Conservation (phyloP, 2,113 vertebrate species). For the Myrmecobius fasciatus region DNA sequence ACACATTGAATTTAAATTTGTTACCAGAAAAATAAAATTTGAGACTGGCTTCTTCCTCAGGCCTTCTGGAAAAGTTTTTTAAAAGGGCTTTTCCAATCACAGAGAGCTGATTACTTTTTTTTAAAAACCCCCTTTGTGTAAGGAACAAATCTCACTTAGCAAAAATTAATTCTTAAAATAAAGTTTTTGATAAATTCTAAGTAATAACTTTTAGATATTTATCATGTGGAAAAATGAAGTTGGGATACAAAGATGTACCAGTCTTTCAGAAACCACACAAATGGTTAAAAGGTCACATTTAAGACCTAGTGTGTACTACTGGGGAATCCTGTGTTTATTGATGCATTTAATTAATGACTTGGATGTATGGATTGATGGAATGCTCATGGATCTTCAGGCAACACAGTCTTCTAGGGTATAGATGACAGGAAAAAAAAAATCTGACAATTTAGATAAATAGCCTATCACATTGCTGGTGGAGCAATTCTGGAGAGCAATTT, state of each 20-base stretch:
- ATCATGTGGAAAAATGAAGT: constrained; percentile 29
- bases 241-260: not conserved
- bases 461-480: too few relatives aligned
- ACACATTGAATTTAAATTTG: not conserved
- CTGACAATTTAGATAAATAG: not conserved
- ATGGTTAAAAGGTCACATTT: not conserved
- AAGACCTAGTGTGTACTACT: too few relatives aligned
- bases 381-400: not conserved
- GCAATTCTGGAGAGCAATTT: too few relatives aligned
- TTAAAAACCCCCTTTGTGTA: not conserved
- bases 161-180: constrained; percentile 41
- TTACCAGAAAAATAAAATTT: not conserved
- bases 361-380: not conserved
- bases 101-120: not conserved
- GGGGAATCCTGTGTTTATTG: not conserved
- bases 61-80: not conserved
- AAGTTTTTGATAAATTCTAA: constrained; percentile 25
- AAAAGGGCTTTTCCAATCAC: not conserved
- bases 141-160: constrained; percentile 22
- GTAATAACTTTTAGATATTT: constrained; percentile 45
- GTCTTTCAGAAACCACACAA: not conserved
- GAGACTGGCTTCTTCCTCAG: not conserved
- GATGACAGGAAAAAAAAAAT: not conserved
- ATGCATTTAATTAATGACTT: not conserved
- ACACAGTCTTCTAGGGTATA: not conserved